Percentiles rank a stretch among this genome's conserved stretches.
These are phyloP conservation scores for Etheostoma spectabile DNA, from an alignment of 2,113 vertebrate species.

Conservation along the genomic window DNA sequence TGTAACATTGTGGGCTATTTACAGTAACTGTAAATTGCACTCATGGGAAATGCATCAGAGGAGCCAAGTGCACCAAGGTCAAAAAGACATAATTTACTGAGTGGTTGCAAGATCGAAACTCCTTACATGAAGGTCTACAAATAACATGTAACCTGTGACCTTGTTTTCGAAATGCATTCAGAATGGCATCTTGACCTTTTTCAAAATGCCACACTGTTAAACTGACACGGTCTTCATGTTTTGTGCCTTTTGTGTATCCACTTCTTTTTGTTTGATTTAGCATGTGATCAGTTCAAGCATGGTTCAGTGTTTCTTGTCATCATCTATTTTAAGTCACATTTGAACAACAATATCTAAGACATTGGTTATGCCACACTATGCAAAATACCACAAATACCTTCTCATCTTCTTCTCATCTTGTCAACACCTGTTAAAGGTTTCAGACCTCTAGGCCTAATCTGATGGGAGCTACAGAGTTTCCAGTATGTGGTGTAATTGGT, in stretches of 20 bases:
- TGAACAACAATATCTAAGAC: no score
- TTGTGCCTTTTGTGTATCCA: not conserved
- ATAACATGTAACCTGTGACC: not conserved
- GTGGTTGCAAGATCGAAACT: not conserved
- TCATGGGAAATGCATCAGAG: constrained; percentile 5
- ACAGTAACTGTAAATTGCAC: not conserved
- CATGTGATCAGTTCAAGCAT: no score
- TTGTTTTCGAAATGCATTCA: not conserved
- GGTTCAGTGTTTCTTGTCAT: no score
- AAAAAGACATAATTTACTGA: not conserved
- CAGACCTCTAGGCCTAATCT: no score
- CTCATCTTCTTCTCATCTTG: no score
- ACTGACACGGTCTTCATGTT: not conserved
- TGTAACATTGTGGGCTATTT: not conserved
- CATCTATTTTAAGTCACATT: no score
- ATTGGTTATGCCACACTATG: no score
- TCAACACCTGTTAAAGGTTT: no score
- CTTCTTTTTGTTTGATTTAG: no score
- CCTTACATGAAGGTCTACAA: not conserved
- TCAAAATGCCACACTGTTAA: not conserved
- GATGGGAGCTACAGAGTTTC: no score
- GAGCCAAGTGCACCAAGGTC: not conserved
- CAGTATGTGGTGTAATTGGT: no score
- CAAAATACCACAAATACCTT: no score
- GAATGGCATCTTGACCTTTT: not conserved